Conservation (phyloP, 2,113 vertebrate genomes). For the Cebus imitator region DNA sequence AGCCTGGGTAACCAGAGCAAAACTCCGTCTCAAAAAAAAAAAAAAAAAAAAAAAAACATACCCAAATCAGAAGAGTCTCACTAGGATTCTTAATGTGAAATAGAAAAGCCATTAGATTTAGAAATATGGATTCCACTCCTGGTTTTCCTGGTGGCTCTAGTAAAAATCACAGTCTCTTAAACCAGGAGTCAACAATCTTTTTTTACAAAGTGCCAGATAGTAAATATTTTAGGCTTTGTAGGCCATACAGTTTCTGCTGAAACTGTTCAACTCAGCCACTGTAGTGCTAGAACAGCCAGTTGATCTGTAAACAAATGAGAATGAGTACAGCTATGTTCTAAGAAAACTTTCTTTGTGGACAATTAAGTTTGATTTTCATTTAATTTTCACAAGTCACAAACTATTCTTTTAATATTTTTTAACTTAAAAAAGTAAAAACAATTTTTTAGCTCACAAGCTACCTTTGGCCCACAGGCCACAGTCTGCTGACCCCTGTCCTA, state of each 20-base stretch:
- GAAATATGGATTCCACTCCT: neutral
- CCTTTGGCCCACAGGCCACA: neutral
- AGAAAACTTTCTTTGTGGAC: neutral
- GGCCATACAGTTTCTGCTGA: neutral
- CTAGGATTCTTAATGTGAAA: neutral
- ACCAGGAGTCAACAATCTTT: neutral
- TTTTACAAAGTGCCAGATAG: neutral
- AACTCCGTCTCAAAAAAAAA: no score
- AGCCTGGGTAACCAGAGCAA: no score
- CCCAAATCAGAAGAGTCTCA: neutral
- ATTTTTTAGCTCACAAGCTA: neutral
- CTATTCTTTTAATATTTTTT: neutral
- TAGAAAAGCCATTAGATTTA: neutral
- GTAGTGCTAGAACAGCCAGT: neutral
- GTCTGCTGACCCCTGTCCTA: neutral
- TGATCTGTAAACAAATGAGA: neutral
- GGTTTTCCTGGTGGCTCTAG: neutral
- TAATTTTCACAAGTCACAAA: neutral
- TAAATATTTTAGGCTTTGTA: neutral
- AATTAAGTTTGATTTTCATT: neutral
- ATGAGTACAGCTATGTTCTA: no score
- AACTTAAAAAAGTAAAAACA: neutral
- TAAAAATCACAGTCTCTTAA: neutral
- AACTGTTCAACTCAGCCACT: neutral
- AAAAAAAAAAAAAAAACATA: neutral